Evolutionary conservation across 1,140 invertebrate species (phyloP).

Genomic region (Kradibia gibbosae): DNA sequence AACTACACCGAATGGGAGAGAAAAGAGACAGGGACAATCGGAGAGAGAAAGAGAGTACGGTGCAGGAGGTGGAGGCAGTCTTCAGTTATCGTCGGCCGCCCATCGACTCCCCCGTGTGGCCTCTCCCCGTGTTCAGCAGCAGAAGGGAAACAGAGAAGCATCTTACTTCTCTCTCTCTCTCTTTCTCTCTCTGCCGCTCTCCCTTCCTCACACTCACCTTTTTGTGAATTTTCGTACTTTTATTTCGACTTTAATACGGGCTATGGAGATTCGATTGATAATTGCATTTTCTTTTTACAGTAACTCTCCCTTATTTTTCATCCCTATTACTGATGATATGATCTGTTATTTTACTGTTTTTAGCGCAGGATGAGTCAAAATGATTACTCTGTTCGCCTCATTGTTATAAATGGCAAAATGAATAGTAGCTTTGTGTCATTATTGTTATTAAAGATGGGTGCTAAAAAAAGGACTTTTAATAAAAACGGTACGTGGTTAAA

Average conservation of each 20-base stretch:
- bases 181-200: slow-evolving; percentile 14
- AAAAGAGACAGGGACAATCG: slow-evolving; percentile 55
- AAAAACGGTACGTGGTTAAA: neutral
- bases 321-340: too few species aligned
- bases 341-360: too few species aligned
- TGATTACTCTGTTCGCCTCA: too few species aligned
- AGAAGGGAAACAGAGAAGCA: neutral
- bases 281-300: neutral
- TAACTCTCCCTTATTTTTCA: neutral
- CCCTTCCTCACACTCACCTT: slow-evolving; percentile 37
- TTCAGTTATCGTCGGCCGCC: slow-evolving; percentile 68
- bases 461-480: neutral
- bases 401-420: neutral
- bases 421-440: neutral
- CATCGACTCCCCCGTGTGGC: slow-evolving; percentile 60
- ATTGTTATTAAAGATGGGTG: neutral
- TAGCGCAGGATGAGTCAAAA: too few species aligned
- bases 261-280: neutral
- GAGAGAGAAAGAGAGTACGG: slow-evolving; percentile 14
- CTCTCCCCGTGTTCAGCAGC: slow-evolving; percentile 9
- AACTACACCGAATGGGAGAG: slow-evolving; percentile 49
- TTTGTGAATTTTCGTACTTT: neutral
- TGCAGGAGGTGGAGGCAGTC: slow-evolving; percentile 66
- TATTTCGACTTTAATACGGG: slow-evolving; percentile 46
- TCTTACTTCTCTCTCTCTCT: slow-evolving; percentile 26